phyloP scores from a whole-genome alignment of 2,888 invertebrate genomes.

The Villa cingulata region DNA sequence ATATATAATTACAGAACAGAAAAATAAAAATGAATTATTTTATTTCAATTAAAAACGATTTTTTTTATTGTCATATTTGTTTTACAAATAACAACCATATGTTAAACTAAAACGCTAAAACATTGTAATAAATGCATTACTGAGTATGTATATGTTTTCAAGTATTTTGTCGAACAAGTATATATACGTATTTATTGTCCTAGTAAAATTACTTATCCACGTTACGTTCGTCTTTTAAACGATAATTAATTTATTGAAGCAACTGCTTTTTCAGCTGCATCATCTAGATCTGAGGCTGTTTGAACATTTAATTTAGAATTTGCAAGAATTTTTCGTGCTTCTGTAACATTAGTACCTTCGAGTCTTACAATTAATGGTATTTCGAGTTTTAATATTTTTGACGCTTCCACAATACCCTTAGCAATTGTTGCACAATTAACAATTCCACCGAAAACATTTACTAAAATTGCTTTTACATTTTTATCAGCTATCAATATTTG shows the following conservation, averaged over 20 bases:
- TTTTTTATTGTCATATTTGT: no score
- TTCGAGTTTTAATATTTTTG: conserved; percentile 60
- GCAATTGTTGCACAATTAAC: conserved; percentile 97
- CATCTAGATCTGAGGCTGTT: conserved; percentile 75
- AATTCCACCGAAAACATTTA: conserved; percentile 97
- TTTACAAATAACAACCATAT: no score
- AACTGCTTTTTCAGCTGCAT: conserved; percentile 85
- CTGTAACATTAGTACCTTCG: conserved; percentile 85
- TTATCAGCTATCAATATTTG: conserved; percentile 74
- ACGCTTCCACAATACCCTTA: conserved; percentile 84
- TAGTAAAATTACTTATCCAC: no score
- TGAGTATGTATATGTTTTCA: background rate
- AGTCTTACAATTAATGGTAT: conserved; percentile 87
- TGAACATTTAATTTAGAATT: conserved; percentile 73
- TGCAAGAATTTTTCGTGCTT: conserved; percentile 68
- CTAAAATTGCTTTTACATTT: conserved; percentile 85
- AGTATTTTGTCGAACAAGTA: no score
- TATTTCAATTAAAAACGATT: no score
- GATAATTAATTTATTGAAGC: conserved; percentile 25
- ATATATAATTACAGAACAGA: no score
- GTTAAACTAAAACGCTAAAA: no score
- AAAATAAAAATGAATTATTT: no score
- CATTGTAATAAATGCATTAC: background rate
- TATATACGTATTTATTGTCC: background rate
- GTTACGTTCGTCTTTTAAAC: no score